phyloP scores from a whole-genome alignment of 2,797 vertebrate species.

The Danio jaintianensis region DNA sequence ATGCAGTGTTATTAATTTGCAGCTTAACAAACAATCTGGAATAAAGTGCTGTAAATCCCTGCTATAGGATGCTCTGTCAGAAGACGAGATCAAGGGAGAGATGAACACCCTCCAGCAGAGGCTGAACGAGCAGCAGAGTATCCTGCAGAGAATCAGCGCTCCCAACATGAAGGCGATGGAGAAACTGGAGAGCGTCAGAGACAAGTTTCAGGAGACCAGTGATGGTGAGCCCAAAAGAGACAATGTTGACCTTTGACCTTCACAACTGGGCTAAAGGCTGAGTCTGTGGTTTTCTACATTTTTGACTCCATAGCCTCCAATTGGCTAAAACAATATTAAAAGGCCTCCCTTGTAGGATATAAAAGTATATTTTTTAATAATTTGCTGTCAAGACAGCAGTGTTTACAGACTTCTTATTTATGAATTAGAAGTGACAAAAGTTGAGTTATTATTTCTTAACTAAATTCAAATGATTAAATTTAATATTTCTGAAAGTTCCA shows the following conservation, averaged over 20 bases:
- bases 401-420: neutral
- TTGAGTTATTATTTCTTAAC: no score
- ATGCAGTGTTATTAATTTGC: neutral
- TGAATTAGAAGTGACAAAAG: neutral
- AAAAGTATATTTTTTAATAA: no score
- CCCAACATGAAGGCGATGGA: slow-evolving; percentile 99
- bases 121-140: slow-evolving; percentile 94
- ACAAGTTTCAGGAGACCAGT: slow-evolving; percentile 97
- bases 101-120: slow-evolving; percentile 93
- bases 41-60: neutral
- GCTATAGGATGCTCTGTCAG: slow-evolving; percentile 84
- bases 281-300: neutral
- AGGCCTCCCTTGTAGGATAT: neutral
- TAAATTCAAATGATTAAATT: neutral
- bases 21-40: neutral
- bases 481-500: neutral
- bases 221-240: slow-evolving; percentile 79
- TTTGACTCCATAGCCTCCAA: neutral
- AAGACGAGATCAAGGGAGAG: slow-evolving; percentile 92
- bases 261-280: neutral
- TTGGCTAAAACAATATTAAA: neutral
- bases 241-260: neutral
- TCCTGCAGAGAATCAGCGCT: slow-evolving; percentile 93
- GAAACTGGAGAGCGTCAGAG: slow-evolving; percentile 94
- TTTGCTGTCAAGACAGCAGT: neutral